Base-by-base conservation (phyloP, 2,888 invertebrate genomes). In the Arctia plantaginis region DNA sequence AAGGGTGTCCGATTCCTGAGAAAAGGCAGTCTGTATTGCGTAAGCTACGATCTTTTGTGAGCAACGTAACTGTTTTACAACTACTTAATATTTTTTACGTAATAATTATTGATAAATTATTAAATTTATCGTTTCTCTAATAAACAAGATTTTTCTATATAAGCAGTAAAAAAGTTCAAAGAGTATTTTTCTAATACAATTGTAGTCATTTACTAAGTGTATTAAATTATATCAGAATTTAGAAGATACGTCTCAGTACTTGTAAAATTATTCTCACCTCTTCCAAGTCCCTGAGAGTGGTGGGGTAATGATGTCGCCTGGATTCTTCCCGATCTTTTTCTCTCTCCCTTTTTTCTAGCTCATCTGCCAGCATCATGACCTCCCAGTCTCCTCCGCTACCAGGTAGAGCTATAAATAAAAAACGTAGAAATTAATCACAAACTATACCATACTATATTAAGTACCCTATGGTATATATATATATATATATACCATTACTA, bases 281-380 rank as follows among this genome's bases (percentile, higher is more conserved):
- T 85, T 95, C 95, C 39, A 96, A 88, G 69, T 96, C 95, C 75
- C 94, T 90, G 0, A 96, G 90, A 13, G 94, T 92, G 41, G 88
- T 89, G 1, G 94, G 91, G 76, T 93, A 94, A 69, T 93, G 93
- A 62, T 90, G 92, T 71, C 93, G 88, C 51, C 93, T 89, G 3
- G 84, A 85, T 35, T 94, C 94, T 76, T 94, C 94, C 71, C 91
- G 86, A 71, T 90, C 93, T 69, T 92, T 93, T 76, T 94, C 93
- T 15, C 93, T 87, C 82, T 97, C 96, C 72, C 96, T 93, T 71
- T 96, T 96, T 79, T 97, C 97, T 81, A 98, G 94, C 89, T 98
- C 97, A 80, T 97, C 96, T 0, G 98, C 98, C 59, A 98, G 91
- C 97, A 98, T 97, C 90, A 97, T 96, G 0, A 98, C 97, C 90